Conservation (phyloP, 2,113 vertebrate genomes). For the Macaca fascicularis region DNA sequence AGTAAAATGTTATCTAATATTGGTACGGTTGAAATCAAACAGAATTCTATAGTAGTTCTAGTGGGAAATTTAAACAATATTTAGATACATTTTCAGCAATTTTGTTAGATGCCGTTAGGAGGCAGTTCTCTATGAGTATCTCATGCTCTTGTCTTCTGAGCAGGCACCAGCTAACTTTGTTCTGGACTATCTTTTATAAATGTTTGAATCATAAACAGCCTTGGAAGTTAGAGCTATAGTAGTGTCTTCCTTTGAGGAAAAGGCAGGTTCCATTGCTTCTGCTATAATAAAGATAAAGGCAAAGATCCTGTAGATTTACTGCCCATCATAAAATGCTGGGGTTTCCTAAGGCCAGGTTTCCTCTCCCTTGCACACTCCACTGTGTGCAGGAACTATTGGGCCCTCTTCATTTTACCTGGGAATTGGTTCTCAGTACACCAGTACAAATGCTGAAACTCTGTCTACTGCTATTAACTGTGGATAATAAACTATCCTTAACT, state of each 20-base stretch:
- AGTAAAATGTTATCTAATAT: neutral
- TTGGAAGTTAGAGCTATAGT: neutral
- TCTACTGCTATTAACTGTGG: neutral
- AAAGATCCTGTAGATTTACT: neutral
- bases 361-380: neutral
- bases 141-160: neutral
- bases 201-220: neutral
- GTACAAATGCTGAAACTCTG: neutral
- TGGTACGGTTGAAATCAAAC: neutral
- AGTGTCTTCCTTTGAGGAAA: neutral
- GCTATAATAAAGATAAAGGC: neutral
- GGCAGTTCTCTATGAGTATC: neutral
- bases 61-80: neutral
- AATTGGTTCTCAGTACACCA: neutral
- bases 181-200: neutral
- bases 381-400: neutral
- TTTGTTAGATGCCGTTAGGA: neutral
- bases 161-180: neutral
- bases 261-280: neutral
- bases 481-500: neutral
- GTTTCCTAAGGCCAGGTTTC: neutral
- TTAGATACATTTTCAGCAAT: neutral
- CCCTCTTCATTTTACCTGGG: neutral
- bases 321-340: neutral
- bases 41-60: neutral